Base-by-base conservation (phyloP, 1,140 invertebrate genomes). In the Drosophila subpulchrella region DNA sequence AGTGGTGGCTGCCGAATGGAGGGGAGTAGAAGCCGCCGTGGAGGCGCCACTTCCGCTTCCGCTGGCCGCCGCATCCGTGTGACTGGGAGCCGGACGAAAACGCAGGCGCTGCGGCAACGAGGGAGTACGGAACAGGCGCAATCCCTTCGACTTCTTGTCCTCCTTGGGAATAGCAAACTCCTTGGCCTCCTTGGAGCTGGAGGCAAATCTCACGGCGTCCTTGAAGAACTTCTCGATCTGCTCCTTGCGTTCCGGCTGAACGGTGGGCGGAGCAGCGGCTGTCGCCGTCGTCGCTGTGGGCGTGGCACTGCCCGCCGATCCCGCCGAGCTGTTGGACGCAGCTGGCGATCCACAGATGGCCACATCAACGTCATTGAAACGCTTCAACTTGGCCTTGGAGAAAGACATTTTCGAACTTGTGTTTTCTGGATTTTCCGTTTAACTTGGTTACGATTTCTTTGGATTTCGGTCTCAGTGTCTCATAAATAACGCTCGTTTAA, bases 211-310 rank as follows among this genome's bases (percentile, higher is more conserved):
- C 6, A 91, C 89, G 4, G 90, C 91, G 60, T 92, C 91, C 75
- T 92, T 92, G 20, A 92, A 91, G 66, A 92, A 92, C 67, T 92
- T 92, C 44, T 92, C 91, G 12, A 92, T 92, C 30, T 91, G 91
- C 55, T 92, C 91, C 50, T 91, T 92, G 12, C 91, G 84, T 56
- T 92, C 91, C 3, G 85, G 72, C 8, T 72, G 66, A 27, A 72
- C 68, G 20, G 74, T 44, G 11, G 85, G 61, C 4, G 58, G 39
- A 46, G 68, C 60, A 5, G 65, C 24, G 1, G 71, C 50, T 0
- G 63, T 50, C 0, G 63, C 53, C 6, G 58, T 44, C 7, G 81
- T 60, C 6, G 78, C 50, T 34, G 86, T 80, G 47, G 81, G 75
- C 50, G 77, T 82, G 62, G 86, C 72, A 60, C 76, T 81, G 67